A percentile compares a stretch with the other conserved stretches of the same genome.
Conservation (phyloP, 2,113 vertebrate genomes). For the Micronycteris hirsuta region DNA sequence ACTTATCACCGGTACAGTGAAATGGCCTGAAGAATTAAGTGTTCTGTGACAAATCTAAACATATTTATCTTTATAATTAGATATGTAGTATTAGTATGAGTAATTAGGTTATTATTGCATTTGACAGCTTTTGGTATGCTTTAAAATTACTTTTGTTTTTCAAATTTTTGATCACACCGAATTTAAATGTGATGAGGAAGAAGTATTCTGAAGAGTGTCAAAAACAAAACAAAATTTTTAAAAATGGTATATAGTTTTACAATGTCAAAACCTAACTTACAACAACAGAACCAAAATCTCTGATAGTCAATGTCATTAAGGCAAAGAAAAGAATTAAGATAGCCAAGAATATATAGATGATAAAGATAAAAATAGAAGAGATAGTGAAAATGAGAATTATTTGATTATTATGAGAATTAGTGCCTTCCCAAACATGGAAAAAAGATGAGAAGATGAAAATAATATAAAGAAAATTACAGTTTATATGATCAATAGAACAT, state of each 20-base stretch:
- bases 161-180: background rate
- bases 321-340: background rate
- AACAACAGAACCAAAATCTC: background rate
- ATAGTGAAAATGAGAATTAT: background rate
- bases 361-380: background rate
- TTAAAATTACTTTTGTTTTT: constrained; percentile 20
- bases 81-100: background rate
- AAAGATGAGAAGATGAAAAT: background rate
- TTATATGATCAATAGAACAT: background rate
- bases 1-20: background rate
- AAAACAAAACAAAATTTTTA: background rate
- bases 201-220: background rate
- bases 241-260: background rate
- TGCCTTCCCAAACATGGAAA: background rate
- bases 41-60: background rate
- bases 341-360: background rate
- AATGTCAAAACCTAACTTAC: background rate
- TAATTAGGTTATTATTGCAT: background rate
- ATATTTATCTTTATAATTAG: background rate
- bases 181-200: background rate
- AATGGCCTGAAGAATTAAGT: background rate
- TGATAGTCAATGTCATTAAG: background rate
- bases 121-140: background rate
- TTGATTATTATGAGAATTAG: background rate
- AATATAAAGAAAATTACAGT: background rate